A percentile compares a stretch with the other conserved stretches of the same genome.
Evolutionary conservation across 2,797 vertebrate genomes (phyloP).

Genomic region (Phoeniculus purpureus): DNA sequence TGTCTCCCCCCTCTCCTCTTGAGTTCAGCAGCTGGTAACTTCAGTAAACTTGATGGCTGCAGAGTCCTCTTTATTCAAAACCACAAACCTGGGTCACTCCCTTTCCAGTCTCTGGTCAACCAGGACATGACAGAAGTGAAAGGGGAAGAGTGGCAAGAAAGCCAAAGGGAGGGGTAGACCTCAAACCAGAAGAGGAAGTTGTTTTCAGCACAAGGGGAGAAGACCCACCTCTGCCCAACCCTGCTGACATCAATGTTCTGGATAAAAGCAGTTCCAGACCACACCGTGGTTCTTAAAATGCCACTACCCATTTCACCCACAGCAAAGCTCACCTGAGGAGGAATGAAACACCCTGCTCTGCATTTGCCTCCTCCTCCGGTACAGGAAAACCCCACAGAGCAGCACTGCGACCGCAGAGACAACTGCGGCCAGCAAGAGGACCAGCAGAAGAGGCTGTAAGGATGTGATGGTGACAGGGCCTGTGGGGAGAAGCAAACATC

Average conservation of each 20-base stretch:
- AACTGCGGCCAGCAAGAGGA: neutral
- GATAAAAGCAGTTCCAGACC: neutral
- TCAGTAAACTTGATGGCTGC: no score
- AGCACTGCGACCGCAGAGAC: neutral
- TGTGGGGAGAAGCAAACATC: neutral
- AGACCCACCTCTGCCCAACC: neutral
- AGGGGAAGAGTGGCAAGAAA: neutral
- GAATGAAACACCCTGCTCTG: neutral
- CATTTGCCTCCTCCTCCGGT: neutral
- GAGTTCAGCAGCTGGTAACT: no score
- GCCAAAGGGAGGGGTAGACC: neutral
- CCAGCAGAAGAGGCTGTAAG: neutral
- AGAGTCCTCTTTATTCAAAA: neutral
- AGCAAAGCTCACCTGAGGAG: neutral
- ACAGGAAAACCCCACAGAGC: neutral
- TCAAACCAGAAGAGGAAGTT: neutral
- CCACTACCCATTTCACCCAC: neutral
- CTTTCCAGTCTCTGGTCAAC: no score
- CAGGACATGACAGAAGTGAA: neutral
- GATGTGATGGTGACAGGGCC: neutral
- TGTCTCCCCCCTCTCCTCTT: no score
- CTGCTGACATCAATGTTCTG: neutral
- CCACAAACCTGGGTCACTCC: no score
- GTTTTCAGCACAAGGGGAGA: neutral
- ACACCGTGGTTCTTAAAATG: fast-evolving